phyloP scores from a whole-genome alignment of 2,797 vertebrate genomes.

The Sebastes glaucus region DNA sequence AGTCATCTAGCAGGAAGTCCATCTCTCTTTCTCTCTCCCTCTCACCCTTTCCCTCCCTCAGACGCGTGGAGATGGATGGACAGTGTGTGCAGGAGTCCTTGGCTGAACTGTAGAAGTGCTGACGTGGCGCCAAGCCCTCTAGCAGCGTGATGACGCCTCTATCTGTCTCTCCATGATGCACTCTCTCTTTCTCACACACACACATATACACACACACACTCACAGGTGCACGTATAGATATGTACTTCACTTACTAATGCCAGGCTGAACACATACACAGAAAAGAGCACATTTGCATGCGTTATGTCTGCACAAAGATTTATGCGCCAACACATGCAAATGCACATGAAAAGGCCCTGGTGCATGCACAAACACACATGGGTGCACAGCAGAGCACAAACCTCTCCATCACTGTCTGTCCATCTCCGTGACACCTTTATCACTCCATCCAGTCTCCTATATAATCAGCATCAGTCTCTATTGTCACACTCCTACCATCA shows the following conservation, averaged over 20 bases:
- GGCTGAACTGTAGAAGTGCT: conserved; percentile 84
- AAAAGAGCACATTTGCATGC: conserved; percentile 10
- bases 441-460: conserved; percentile 56
- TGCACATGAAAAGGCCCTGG: background rate
- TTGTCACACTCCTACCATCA: conserved; percentile 43
- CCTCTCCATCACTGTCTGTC: conserved; percentile 39
- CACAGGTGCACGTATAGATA: conserved; percentile 50
- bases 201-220: background rate
- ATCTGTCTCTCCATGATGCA: conserved; percentile 73
- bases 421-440: conserved; percentile 54
- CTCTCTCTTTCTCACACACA: conserved; percentile 11
- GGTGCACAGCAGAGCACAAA: background rate
- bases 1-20: conserved; percentile 26
- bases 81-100: conserved; percentile 78
- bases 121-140: conserved; percentile 75
- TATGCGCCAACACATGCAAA: conserved; percentile 19
- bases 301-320: conserved; percentile 18
- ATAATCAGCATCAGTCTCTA: conserved; percentile 72
- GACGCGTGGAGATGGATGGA: conserved; percentile 71
- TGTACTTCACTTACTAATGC: conserved; percentile 21
- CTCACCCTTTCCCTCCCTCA: conserved; percentile 18
- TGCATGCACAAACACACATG: conserved; percentile 16
- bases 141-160: conserved; percentile 73
- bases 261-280: background rate
- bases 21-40: conserved; percentile 24